phyloP scores from a whole-genome alignment of 2,797 vertebrate species.

The Darevskia mixta region DNA sequence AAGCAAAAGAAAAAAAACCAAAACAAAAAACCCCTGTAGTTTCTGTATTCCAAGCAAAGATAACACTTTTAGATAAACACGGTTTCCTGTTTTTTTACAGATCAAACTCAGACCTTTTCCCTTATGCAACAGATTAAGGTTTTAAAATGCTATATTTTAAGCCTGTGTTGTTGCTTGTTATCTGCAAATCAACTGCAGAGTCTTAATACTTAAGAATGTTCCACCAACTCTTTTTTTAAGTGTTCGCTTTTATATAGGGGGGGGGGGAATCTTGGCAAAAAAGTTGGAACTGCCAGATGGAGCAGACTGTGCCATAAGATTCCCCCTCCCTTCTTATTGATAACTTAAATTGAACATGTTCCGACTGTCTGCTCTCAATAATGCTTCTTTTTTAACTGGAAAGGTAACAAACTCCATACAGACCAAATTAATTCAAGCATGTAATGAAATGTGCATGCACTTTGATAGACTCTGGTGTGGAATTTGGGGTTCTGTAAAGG shows the following conservation, averaged over 20 bases:
- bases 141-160: constrained; percentile 74
- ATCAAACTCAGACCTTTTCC: constrained; percentile 66
- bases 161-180: constrained; percentile 75
- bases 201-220: constrained; percentile 79
- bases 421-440: constrained; percentile 83
- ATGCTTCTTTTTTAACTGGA: constrained; percentile 78
- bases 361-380: constrained; percentile 83
- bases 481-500: constrained; percentile 60
- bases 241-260: constrained; percentile 80
- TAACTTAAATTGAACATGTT: constrained; percentile 83
- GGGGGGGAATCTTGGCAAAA: constrained; percentile 80
- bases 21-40: constrained; percentile 38
- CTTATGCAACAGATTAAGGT: constrained; percentile 69
- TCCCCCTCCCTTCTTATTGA: constrained; percentile 75
- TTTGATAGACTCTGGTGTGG: constrained; percentile 30
- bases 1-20: constrained; percentile 56
- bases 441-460: constrained; percentile 78
- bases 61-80: constrained; percentile 73
- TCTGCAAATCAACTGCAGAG: constrained; percentile 78
- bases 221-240: constrained; percentile 70
- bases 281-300: constrained; percentile 81
- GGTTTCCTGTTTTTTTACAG: constrained; percentile 67
- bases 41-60: constrained; percentile 72
- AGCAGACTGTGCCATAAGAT: constrained; percentile 79
- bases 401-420: constrained; percentile 84